Base-by-base conservation (phyloP, 2,888 invertebrate genomes). In the Calameuta idolon region DNA sequence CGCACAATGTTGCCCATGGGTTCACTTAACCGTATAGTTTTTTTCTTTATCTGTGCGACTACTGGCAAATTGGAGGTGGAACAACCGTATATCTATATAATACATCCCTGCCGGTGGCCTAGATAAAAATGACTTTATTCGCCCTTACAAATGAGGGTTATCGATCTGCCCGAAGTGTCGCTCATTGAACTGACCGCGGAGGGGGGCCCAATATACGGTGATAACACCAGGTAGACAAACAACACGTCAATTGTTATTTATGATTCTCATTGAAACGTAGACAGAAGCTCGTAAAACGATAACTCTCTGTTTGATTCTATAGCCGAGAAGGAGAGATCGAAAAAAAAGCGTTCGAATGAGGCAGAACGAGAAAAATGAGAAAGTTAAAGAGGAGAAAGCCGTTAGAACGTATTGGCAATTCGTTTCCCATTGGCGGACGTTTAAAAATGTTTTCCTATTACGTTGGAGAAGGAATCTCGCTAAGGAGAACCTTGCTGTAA, bases 181-280 rank as follows among this genome's bases (percentile, higher is more conserved):
- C 55, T 40, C 40, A 23, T 55, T 55, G 55, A 55, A 15, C 55
- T 55, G 55, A 55, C 75, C n/a, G 30, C 75, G 34, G 31, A 75
- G 23, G 69, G 30, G 35, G n/a, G n/a, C n/a, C 34, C 34, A 74
- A 30, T 12, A 74, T 37, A 74, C 23, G 33, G 33, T 15, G 30
- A 34, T 75, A 33, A 69, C 12, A 35, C 12, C 12, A 34, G 55
- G 2, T 55, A 55, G 55, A 55, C 15, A 55, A 55, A 23, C 23
- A 55, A 9, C 55, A 9, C 1, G 55, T 55, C 55, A 55, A 23
- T 55, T 23, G 55, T 55, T 55, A 55, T 55, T 23, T 55, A 55
- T 55, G 23, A 55, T 55, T 23, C 55, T 23, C 55, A 55, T 23
- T 23, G 55, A 55, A 23, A 55, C 23, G 23, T 23, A 55, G 55